Evolutionary conservation across 30 jellyfish, hydroid and myxozoan species (phyloP).

Genomic region (Nemopilema nomurai): DNA sequence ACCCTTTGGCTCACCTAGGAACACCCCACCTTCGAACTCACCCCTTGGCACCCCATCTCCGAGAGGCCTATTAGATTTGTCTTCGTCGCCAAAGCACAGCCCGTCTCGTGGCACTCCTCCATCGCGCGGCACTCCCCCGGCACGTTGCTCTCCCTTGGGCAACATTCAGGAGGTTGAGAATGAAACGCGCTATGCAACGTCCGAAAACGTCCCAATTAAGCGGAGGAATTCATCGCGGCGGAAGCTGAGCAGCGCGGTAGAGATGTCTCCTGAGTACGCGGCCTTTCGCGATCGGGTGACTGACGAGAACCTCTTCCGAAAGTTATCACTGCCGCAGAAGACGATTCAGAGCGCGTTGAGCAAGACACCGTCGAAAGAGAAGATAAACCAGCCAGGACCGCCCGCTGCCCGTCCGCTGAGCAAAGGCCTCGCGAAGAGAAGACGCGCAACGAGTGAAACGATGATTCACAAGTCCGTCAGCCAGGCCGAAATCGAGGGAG

Average conservation of each 20-base stretch:
- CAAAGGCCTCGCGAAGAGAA: background rate
- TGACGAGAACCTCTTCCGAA: conserved; percentile 20
- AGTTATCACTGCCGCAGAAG: conserved; percentile 19
- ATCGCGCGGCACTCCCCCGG: conserved; percentile 23
- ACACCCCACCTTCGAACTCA: conserved; percentile 57
- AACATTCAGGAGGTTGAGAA: conserved; percentile 1
- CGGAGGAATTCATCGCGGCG: conserved; percentile 33
- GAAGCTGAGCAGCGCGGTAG: conserved; percentile 38
- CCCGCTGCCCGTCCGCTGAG: background rate
- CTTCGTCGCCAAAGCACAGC: conserved; percentile 37
- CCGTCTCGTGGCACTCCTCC: conserved; percentile 38
- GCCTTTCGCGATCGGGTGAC: conserved; percentile 18
- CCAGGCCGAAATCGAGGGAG: background rate
- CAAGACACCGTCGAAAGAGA: background rate
- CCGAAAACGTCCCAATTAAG: conserved; percentile 22
- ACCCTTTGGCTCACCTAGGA: conserved; percentile 59
- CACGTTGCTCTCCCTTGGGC: background rate
- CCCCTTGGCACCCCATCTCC: conserved; percentile 67
- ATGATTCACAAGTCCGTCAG: background rate
- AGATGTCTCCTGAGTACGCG: conserved; percentile 53
- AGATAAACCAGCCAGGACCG: background rate
- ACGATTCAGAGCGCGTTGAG: background rate
- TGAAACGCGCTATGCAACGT: background rate
- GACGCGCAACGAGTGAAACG: conserved; percentile 14
- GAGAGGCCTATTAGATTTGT: background rate